phyloP scores from a whole-genome alignment of 2,113 vertebrate species.

The Callionymus lyra region DNA sequence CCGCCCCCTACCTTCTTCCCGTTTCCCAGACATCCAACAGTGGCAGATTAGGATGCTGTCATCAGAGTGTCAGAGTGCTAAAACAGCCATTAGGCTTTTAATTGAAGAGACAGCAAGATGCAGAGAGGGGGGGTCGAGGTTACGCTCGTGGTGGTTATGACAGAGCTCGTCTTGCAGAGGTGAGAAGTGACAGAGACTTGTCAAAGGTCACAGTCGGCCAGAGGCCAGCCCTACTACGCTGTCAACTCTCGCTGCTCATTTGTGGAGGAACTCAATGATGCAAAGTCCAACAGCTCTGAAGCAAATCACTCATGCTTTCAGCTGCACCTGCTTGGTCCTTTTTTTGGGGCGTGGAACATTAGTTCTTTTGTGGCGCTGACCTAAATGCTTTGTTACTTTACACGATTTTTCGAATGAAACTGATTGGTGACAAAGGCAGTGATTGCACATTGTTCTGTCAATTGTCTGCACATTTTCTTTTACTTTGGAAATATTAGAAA shows the following conservation, averaged over 20 bases:
- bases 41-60: conserved; percentile 53
- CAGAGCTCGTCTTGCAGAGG: conserved; percentile 50
- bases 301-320: conserved; percentile 21
- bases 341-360: too few relatives aligned
- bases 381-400: too few relatives aligned
- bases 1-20: conserved; percentile 10
- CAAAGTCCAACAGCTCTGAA: conserved; percentile 19
- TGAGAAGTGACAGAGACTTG: conserved; percentile 58
- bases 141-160: conserved; percentile 35
- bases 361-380: too few relatives aligned
- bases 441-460: too few relatives aligned
- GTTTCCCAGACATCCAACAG: conserved; percentile 38
- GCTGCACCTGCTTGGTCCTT: conserved; percentile 2
- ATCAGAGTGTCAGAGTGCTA: conserved; percentile 57
- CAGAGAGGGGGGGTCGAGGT: conserved; percentile 7
- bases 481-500: too few relatives aligned
- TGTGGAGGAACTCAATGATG: conserved; percentile 31
- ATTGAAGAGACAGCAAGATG: conserved; percentile 49
- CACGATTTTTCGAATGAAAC: too few relatives aligned
- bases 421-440: too few relatives aligned
- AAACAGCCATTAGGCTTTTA: conserved; percentile 58
- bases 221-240: conserved; percentile 43
- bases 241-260: conserved; percentile 49
- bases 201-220: conserved; percentile 60
- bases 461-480: too few relatives aligned